phyloP scores from a whole-genome alignment of 2,888 invertebrate genomes.

The Margaritifera margaritifera region DNA sequence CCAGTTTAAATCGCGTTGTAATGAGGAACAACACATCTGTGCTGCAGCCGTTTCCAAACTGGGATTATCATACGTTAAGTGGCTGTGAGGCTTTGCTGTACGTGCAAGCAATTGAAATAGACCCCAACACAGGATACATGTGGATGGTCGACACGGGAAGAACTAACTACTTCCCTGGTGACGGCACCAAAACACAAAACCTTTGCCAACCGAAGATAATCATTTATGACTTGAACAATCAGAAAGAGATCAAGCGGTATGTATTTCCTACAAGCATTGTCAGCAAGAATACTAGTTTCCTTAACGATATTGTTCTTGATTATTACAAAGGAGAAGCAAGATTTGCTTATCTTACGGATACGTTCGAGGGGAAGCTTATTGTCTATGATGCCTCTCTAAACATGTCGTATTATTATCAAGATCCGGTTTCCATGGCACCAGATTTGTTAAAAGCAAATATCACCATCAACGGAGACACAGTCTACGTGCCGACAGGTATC shows the following conservation, averaged over 20 bases:
- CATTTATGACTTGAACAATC: background rate
- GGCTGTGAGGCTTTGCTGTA: constrained; percentile 41
- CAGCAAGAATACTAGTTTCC: constrained; percentile 31
- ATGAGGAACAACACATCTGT: constrained; percentile 16
- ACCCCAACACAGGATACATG: constrained; percentile 42
- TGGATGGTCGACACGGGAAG: constrained; percentile 47
- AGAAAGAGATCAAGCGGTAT: constrained; percentile 12
- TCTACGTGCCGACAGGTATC: constrained; percentile 26
- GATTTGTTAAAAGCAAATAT: constrained; percentile 27
- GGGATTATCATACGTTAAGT: constrained; percentile 26
- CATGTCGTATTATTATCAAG: constrained; percentile 31
- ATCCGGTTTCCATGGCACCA: constrained; percentile 33
- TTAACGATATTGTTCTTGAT: constrained; percentile 51
- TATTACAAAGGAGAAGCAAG: constrained; percentile 26
- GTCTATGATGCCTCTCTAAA: constrained; percentile 40
- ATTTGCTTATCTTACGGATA: constrained; percentile 51
- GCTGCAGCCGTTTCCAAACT: constrained; percentile 36
- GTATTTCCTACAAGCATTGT: constrained; percentile 28
- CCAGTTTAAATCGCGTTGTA: constrained; percentile 28
- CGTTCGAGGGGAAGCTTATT: constrained; percentile 37
- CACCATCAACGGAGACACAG: constrained; percentile 30
- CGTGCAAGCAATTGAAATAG: constrained; percentile 45
- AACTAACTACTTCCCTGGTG: constrained; percentile 10
- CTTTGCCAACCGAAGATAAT: background rate
- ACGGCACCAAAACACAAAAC: background rate